Evolutionary conservation across 2,113 vertebrate genomes (phyloP), one percentile per base, ranked within the genome.

Genomic region (Gavialis gangeticus): DNA sequence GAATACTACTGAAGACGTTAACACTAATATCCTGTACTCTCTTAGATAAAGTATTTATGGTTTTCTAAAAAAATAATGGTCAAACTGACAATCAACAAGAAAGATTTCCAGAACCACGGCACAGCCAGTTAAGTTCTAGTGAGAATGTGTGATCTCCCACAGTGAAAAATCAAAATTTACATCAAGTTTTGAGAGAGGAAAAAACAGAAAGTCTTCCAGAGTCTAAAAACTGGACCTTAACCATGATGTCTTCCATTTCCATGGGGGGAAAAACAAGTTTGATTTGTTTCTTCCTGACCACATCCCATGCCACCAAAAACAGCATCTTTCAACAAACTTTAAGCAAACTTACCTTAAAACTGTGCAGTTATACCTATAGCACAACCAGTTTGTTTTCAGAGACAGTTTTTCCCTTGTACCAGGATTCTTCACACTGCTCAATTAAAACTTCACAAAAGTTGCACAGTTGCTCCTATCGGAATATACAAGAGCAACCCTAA

Each of bases 171-270:
- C 63, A 67, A 21, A 56, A 55, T 30, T 64, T 46, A 46, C 46
- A 46, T 46, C 46, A 46, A 46, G 46, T 46, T 46, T 46, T 46
- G 8, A 46, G 7, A 46, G 46, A 46, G 46, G 46, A 46, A 46
- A 46, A 46, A 46, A 46, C 9, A 46, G 7, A 46, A 46, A 69
- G n/a, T 34, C 22, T 71, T 71, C 28, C 55, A 12, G 16, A 46
- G 24, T 24, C n/a, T 30, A 6, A 13, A 19, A 10, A 17, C 13
- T n/a, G 63, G 27, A 81, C 19, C 54, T 34, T 18, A 81, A 84
- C 0, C 0, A 18, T 66, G 19, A 21, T 0, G 0, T 71, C 93
- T 81, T n/a, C 63, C 25, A 81, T 55, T 28, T 19, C 2, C 22
- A 18, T 30, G 22, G 11, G 22, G 37, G 67, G 46, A 46, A 46